Percentiles rank a stretch among this genome's conserved stretches.
Evolutionary conservation across 2,888 invertebrate species (phyloP).

Genomic region (Axea sp.): DNA sequence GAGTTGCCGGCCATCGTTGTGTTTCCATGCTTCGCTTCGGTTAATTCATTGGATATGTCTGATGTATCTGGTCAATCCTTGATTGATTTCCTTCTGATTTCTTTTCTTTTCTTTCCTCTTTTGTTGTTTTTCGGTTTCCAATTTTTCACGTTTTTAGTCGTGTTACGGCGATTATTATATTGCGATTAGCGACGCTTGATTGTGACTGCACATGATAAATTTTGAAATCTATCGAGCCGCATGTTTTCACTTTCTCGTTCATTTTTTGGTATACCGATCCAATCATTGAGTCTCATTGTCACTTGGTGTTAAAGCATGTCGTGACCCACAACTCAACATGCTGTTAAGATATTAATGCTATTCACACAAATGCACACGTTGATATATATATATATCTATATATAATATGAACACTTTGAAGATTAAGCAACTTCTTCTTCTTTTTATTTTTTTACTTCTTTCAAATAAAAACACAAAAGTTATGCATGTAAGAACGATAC

Average conservation of each 20-base stretch:
- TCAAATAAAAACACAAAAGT: conserved; percentile 12
- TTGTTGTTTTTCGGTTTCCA: conserved; percentile 9
- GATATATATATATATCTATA: conserved; percentile 8
- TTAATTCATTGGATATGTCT: conserved; percentile 56
- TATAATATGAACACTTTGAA: too few relatives aligned
- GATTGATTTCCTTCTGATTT: conserved; percentile 1
- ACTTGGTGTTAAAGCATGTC: conserved; percentile 44
- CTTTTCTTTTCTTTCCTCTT: conserved; percentile 12
- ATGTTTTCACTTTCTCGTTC: conserved; percentile 38
- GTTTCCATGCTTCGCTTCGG: conserved; percentile 65
- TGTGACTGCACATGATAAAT: conserved; percentile 30
- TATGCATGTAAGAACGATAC: conserved; percentile 44
- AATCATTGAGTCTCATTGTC: conserved; percentile 42
- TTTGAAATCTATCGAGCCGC: conserved; percentile 34
- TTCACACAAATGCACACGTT: conserved; percentile 19
- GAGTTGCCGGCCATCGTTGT: conserved; percentile 76
- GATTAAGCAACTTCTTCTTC: background rate
- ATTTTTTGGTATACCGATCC: conserved; percentile 32
- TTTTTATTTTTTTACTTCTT: background rate
- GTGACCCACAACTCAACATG: conserved; percentile 19
- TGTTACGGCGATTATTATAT: conserved; percentile 11
- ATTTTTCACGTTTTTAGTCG: conserved; percentile 7
- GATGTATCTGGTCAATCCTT: conserved; percentile 9
- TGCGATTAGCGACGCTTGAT: conserved; percentile 49
- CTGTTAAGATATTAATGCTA: conserved; percentile 24